A percentile compares a stretch with the other conserved stretches of the same genome.
phyloP scores from a whole-genome alignment of 2,113 vertebrate genomes.

The Dicentrarchus labrax region DNA sequence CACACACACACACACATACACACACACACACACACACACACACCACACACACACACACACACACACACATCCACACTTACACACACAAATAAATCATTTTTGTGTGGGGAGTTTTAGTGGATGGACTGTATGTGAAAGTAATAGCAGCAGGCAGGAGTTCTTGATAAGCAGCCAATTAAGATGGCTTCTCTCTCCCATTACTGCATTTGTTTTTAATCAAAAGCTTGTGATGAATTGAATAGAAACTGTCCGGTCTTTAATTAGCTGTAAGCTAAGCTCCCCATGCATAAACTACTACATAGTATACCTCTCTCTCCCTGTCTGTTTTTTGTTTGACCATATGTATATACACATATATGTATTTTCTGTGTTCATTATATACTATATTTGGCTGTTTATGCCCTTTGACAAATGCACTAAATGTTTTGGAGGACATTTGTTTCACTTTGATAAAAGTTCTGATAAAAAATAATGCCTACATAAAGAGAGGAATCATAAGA shows the following conservation, averaged over 20 bases:
- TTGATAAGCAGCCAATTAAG: slow-evolving; percentile 73
- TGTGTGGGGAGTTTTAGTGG: slow-evolving; percentile 35
- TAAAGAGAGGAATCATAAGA: slow-evolving; percentile 57
- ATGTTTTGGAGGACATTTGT: slow-evolving; percentile 2
- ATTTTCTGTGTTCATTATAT: neutral
- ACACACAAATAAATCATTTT: slow-evolving; percentile 12
- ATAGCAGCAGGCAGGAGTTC: slow-evolving; percentile 33
- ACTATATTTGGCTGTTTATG: neutral
- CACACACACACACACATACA: slow-evolving; percentile 22
- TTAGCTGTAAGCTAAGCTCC: slow-evolving; percentile 47
- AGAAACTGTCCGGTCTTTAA: slow-evolving; percentile 68
- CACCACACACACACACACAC: neutral
- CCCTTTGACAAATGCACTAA: neutral
- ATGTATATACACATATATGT: neutral
- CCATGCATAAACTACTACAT: neutral
- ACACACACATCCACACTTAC: neutral
- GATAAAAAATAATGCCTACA: slow-evolving; percentile 8
- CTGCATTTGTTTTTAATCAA: slow-evolving; percentile 76
- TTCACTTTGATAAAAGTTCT: neutral
- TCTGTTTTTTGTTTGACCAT: neutral
- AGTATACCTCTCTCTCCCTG: neutral
- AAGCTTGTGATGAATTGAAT: slow-evolving; percentile 75
- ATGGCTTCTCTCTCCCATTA: slow-evolving; percentile 65
- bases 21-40: neutral
- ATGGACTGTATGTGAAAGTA: neutral